A percentile compares a stretch with the other conserved stretches of the same genome.
These are phyloP conservation scores for Cyphomyrus discorhynchus DNA, from an alignment of 2,113 vertebrate species.

Conservation along the genomic window DNA sequence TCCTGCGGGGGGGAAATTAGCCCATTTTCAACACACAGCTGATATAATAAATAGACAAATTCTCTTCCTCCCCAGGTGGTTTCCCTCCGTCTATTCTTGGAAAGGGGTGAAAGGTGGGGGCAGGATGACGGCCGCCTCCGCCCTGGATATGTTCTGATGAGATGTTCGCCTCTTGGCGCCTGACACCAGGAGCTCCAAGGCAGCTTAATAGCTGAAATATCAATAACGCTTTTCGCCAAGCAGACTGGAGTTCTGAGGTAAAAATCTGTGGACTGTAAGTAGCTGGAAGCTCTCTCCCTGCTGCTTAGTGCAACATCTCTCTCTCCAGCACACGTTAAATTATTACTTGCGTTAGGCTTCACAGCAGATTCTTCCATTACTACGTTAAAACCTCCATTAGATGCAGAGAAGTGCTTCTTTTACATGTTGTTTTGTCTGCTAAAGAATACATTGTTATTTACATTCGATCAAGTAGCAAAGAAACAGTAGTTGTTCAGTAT, in stretches of 20 bases:
- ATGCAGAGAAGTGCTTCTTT: not conserved
- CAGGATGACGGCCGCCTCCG: not conserved
- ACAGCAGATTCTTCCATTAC: not conserved
- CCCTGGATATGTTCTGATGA: not conserved
- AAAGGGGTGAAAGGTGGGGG: not conserved
- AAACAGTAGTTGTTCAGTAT: not conserved
- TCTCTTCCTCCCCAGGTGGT: not conserved
- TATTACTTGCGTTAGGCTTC: not conserved
- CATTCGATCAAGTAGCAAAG: not conserved
- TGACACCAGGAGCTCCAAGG: not conserved
- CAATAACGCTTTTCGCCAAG: not conserved
- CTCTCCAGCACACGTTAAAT: not conserved
- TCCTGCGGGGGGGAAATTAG: constrained; percentile 3
- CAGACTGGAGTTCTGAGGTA: not conserved
- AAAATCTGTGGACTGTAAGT: not conserved
- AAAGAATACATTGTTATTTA: not conserved
- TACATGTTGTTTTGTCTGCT: not conserved
- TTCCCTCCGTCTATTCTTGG: not conserved
- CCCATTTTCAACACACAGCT: not conserved
- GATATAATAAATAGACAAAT: not conserved
- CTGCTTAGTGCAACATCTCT: not conserved
- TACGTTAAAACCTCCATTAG: not conserved
- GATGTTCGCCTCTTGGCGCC: not conserved
- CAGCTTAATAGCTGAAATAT: not conserved
- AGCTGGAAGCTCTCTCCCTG: not conserved